A percentile compares a stretch with the other conserved stretches of the same genome.
These are phyloP conservation scores for Ormyrus nitidulus DNA, from an alignment of 2,888 invertebrate genomes.

Conservation along the genomic window DNA sequence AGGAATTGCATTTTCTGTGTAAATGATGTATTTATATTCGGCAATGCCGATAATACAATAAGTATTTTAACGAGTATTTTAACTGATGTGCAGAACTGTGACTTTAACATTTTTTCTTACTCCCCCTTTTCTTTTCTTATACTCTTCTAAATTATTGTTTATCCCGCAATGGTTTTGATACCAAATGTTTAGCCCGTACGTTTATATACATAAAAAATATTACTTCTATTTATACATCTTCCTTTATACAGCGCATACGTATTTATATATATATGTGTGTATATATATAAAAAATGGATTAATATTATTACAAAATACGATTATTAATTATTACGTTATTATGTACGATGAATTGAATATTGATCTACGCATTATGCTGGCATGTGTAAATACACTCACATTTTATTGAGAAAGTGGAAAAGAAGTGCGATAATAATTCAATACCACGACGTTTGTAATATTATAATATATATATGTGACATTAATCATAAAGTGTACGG, in stretches of 20 bases:
- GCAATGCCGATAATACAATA: slow-evolving; percentile 11
- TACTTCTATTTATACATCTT: slow-evolving; percentile 67
- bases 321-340: slow-evolving; percentile 27
- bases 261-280: slow-evolving; percentile 60
- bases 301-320: slow-evolving; percentile 34
- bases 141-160: slow-evolving; percentile 55
- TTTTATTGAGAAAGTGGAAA: slow-evolving; percentile 12
- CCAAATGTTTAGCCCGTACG: slow-evolving; percentile 69
- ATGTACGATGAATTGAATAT: slow-evolving; percentile 1
- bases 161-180: slow-evolving; percentile 69
- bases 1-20: neutral
- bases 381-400: slow-evolving; percentile 60
- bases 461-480: slow-evolving; percentile 59
- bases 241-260: slow-evolving; percentile 64
- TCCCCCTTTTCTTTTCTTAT: slow-evolving; percentile 3
- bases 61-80: slow-evolving; percentile 52
- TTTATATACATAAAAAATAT: slow-evolving; percentile 61
- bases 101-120: neutral
- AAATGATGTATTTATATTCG: slow-evolving; percentile 31
- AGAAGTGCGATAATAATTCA: slow-evolving; percentile 58
- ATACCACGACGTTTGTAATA: slow-evolving; percentile 65
- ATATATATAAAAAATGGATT: slow-evolving; percentile 53
- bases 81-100: slow-evolving; percentile 17
- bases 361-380: slow-evolving; percentile 48
- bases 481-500: slow-evolving; percentile 63